Evolutionary conservation across 1,140 invertebrate species (phyloP).

Genomic region (Drosophila athabasca): DNA sequence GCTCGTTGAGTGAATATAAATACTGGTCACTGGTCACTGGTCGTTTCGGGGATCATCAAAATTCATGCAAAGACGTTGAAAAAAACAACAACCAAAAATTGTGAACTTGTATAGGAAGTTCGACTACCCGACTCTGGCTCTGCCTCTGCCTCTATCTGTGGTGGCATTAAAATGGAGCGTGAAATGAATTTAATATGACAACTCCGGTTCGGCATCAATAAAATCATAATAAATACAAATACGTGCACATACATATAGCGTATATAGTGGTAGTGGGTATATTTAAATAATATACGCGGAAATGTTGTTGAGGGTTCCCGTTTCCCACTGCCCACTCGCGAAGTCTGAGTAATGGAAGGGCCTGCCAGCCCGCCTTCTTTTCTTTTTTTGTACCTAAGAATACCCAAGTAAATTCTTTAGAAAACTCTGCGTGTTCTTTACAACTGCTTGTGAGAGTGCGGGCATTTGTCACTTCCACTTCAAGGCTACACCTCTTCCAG

Average conservation of each 20-base stretch:
- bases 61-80: constrained; percentile 39
- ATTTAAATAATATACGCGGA: constrained; percentile 36
- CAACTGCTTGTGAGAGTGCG: constrained; percentile 1
- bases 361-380: constrained; percentile 1
- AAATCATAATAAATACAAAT: constrained; percentile 57
- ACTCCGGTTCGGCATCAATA: constrained; percentile 40
- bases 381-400: constrained; percentile 1
- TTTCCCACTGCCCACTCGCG: neutral
- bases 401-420: constrained; percentile 15
- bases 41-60: constrained; percentile 39
- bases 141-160: neutral
- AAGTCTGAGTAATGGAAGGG: constrained; percentile 16
- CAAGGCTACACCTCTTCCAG: neutral
- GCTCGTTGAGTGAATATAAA: constrained; percentile 28
- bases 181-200: constrained; percentile 69
- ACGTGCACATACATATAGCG: constrained; percentile 18
- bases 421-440: neutral
- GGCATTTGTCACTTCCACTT: constrained; percentile 11
- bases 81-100: constrained; percentile 13
- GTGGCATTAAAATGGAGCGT: constrained; percentile 65
- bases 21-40: constrained; percentile 10
- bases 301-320: constrained; percentile 10
- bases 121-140: constrained; percentile 37
- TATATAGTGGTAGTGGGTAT: neutral
- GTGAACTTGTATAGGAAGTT: constrained; percentile 71